Base-by-base conservation (phyloP, 2,113 vertebrate species). In the Antennarius striatus region DNA sequence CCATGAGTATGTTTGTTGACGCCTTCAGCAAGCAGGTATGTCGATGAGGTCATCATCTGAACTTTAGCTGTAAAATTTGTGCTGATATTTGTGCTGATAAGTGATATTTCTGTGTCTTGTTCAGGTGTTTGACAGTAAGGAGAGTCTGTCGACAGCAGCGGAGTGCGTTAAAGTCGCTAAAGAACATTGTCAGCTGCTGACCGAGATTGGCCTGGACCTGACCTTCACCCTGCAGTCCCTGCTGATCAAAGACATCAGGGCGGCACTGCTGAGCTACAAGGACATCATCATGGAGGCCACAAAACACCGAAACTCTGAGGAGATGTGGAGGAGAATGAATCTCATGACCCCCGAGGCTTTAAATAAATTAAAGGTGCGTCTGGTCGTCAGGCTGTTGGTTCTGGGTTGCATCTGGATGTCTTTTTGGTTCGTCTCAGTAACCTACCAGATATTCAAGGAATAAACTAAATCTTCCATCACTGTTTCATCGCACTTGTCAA, bases 241-340 rank as follows among this genome's bases (percentile, higher is more conserved):
- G 16, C 91, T 99, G 73, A 94, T 98, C 9, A 98, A 96, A 64
- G 98, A 99, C 90, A 93, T 99, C 82, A 94, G 93, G 77, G 95
- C 94, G 0, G 96, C 94, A 13, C 88, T 99, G 45, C 95, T 93
- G 71, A 96, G 95, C 90, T 96, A 97, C 90, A 99, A 99, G 63
- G 97, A 98, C 73, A 94, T 99, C 80, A 96, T 99, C 83, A 96
- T 98, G 0, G 98, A 99, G 69, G 98, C 98, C 86, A 99, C 97
- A 29, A 99, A 96, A 68, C 98, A 99, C 75, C 94, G 98, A 11
- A 99, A 99, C 92, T 99, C 98, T 0, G 98, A 99, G 87, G 98
- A 99, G 91, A 97, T 98, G 96, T 99, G 98, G 97, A 91, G 98
- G 15, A 93, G 81, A 78, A 98, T 99, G 98, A 99, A 99, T 85